Evolutionary conservation across 2,888 invertebrate species (phyloP).

Genomic region (Oscheius sp.): DNA sequence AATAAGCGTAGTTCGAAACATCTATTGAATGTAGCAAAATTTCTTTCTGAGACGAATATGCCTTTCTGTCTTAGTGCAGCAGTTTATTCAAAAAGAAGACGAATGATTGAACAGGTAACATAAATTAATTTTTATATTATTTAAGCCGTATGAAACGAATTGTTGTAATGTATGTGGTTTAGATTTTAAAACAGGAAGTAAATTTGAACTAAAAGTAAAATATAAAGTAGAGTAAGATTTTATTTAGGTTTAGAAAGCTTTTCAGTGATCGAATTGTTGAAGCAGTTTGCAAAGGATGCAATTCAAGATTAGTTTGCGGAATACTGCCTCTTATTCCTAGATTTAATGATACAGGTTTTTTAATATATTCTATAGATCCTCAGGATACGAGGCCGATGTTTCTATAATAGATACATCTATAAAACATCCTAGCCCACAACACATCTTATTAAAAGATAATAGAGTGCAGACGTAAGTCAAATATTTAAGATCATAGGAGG

Average conservation of each 20-base stretch:
- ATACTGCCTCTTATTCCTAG: no score
- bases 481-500: not conserved
- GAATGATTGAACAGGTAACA: not conserved
- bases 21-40: not conserved
- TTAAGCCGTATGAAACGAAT: not conserved
- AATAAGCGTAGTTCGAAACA: not conserved
- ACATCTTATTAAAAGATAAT: no score
- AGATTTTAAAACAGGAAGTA: not conserved
- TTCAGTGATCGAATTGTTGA: not conserved
- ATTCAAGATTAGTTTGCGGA: no score
- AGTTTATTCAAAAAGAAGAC: slow-evolving; percentile 15
- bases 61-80: not conserved
- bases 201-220: not conserved
- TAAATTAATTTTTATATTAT: not conserved
- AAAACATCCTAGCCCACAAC: no score
- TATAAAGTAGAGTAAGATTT: not conserved
- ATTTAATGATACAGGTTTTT: no score
- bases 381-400: no score
- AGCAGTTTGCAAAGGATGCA: slow-evolving; percentile 9
- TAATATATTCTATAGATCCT: no score
- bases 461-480: no score
- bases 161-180: slow-evolving; percentile 2
- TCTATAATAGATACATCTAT: no score
- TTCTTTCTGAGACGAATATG: not conserved
- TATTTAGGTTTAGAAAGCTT: not conserved